These are phyloP conservation scores for Bradysia coprophila DNA, from an alignment of 1,140 invertebrate genomes.

Conservation along the genomic window DNA sequence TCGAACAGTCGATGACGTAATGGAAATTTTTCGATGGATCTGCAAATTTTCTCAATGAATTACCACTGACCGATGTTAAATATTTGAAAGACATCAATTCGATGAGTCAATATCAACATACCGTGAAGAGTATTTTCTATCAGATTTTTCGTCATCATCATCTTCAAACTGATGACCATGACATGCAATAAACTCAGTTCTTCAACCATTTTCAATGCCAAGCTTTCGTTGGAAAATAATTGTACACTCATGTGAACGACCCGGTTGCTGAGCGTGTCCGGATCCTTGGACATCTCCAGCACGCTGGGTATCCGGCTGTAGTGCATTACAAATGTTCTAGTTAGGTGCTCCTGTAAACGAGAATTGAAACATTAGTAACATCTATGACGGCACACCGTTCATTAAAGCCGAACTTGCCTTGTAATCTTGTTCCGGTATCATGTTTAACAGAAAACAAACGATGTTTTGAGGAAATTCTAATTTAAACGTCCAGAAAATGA, in stretches of 20 bases:
- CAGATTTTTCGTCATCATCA: slow-evolving; percentile 85
- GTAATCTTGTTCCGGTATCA: slow-evolving; percentile 87
- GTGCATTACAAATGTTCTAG: slow-evolving; percentile 85
- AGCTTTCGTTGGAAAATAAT: slow-evolving; percentile 82
- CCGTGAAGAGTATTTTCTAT: slow-evolving; percentile 73
- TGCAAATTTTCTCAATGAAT: slow-evolving; percentile 14
- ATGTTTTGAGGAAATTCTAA: slow-evolving; percentile 95
- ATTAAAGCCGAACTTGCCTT: slow-evolving; percentile 40
- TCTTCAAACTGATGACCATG: slow-evolving; percentile 81
- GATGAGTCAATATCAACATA: slow-evolving; percentile 22
- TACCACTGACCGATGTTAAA: not conserved
- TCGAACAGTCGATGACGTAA: slow-evolving; percentile 81
- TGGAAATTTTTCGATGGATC: slow-evolving; percentile 66
- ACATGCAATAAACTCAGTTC: slow-evolving; percentile 78
- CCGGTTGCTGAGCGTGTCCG: slow-evolving; percentile 80
- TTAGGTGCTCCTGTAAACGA: slow-evolving; percentile 60
- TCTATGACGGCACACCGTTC: too few species aligned
- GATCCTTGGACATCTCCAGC: slow-evolving; percentile 66
- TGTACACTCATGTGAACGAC: slow-evolving; percentile 95
- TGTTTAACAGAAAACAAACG: slow-evolving; percentile 87
- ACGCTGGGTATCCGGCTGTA: slow-evolving; percentile 87
- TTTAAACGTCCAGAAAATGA: slow-evolving; percentile 95
- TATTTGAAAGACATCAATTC: too few species aligned
- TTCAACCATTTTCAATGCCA: slow-evolving; percentile 79
- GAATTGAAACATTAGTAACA: slow-evolving; percentile 4